These are phyloP conservation scores for Triplophysa dalaica DNA, from an alignment of 2,113 vertebrate genomes.

Conservation along the genomic window DNA sequence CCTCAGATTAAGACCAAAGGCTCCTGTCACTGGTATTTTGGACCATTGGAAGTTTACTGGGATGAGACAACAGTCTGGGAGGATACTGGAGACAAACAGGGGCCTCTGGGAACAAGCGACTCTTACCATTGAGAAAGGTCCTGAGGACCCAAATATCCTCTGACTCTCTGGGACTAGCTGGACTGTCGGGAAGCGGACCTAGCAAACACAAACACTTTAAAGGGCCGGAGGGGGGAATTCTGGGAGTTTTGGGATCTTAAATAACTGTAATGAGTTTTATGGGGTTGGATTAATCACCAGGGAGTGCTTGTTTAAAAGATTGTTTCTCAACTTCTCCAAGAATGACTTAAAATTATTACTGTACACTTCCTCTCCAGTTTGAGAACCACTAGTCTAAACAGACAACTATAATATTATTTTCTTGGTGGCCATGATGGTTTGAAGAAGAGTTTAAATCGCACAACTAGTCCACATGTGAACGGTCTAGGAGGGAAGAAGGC, in stretches of 20 bases:
- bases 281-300: not conserved
- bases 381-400: not conserved
- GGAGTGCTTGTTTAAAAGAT: not conserved
- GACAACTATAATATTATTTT: not conserved
- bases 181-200: conserved; percentile 67
- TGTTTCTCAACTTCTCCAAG: no score
- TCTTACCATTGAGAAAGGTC: conserved; percentile 75
- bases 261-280: not conserved
- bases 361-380: no score
- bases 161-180: conserved; percentile 62
- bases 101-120: conserved; percentile 50
- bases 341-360: not conserved
- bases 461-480: not conserved
- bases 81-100: conserved; percentile 18
- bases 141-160: conserved; percentile 79
- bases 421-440: not conserved
- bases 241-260: conserved; percentile 12
- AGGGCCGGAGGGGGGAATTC: not conserved
- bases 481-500: not conserved
- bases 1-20: not conserved
- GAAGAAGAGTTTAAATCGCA: not conserved
- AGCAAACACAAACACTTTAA: conserved; percentile 71
- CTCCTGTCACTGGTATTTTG: conserved; percentile 9
- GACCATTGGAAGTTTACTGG: conserved; percentile 9
- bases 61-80: conserved; percentile 7